Evolutionary conservation across 2,113 vertebrate species (phyloP).

Genomic region (Gila orcuttii): DNA sequence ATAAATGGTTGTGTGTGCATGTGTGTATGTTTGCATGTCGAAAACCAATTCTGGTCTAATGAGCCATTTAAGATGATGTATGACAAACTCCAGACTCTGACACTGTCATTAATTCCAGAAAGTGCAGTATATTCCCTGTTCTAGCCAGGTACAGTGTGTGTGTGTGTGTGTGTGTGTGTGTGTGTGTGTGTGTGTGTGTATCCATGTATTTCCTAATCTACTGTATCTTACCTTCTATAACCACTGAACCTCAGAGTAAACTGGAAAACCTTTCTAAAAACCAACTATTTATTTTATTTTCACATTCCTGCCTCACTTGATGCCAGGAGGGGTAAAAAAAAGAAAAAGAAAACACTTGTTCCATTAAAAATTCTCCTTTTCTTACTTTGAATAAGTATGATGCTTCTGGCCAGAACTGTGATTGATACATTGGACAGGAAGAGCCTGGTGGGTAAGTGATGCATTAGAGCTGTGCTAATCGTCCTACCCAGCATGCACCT

Average conservation of each 20-base stretch:
- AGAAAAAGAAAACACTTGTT: too few relatives aligned
- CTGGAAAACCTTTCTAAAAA: background rate
- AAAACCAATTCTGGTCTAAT: conserved; percentile 51
- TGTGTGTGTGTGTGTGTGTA: background rate
- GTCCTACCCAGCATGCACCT: conserved; percentile 42
- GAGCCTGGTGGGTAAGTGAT: conserved; percentile 36
- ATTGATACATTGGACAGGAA: conserved; percentile 31
- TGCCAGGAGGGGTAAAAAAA: too few relatives aligned
- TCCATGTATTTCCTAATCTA: background rate
- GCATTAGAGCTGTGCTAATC: conserved; percentile 42
- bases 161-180: background rate
- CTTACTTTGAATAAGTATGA: background rate
- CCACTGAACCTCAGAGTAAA: background rate
- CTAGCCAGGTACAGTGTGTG: background rate
- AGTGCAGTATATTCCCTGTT: conserved; percentile 4
- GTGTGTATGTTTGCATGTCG: conserved; percentile 45
- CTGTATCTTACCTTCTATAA: background rate
- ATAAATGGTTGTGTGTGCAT: background rate
- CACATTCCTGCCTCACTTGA: background rate
- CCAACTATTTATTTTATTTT: background rate
- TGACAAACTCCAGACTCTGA: conserved; percentile 27
- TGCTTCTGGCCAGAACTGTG: conserved; percentile 6
- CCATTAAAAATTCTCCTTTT: too few relatives aligned
- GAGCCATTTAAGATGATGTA: conserved; percentile 55
- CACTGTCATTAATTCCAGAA: conserved; percentile 43